phyloP scores from a whole-genome alignment of 2,888 invertebrate genomes.

The Griposia aprilina region DNA sequence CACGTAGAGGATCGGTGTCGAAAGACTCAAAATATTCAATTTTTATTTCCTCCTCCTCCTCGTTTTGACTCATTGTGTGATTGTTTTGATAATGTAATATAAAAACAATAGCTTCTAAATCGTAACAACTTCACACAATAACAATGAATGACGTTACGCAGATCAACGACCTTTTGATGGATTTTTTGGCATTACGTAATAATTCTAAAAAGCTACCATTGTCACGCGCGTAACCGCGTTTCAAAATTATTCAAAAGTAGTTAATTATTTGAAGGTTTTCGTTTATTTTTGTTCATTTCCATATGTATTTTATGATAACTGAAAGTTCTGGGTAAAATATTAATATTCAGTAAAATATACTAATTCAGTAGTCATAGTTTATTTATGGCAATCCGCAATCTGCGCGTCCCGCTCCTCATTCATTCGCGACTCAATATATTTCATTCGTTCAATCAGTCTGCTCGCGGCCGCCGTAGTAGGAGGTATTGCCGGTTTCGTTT shows the following conservation, averaged over 20 bases:
- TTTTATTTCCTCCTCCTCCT: slow-evolving; percentile 75
- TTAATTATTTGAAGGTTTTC: neutral
- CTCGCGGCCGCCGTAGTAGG: slow-evolving; percentile 78
- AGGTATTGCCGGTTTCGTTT: slow-evolving; percentile 78
- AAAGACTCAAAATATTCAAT: slow-evolving; percentile 74
- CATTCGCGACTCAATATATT: slow-evolving; percentile 68
- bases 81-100: slow-evolving; percentile 6
- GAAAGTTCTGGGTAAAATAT: neutral
- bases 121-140: slow-evolving; percentile 48
- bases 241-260: neutral
- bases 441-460: slow-evolving; percentile 85
- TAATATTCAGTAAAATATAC: slow-evolving; percentile 26
- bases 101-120: slow-evolving; percentile 1
- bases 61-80: slow-evolving; percentile 38
- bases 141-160: slow-evolving; percentile 45
- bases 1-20: slow-evolving; percentile 72
- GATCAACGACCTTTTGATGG: slow-evolving; percentile 53
- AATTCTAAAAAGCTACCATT: slow-evolving; percentile 39
- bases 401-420: slow-evolving; percentile 68
- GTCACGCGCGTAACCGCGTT: fast-evolving
- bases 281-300: neutral
- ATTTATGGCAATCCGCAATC: slow-evolving; percentile 56
- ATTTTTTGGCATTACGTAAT: slow-evolving; percentile 32
- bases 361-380: slow-evolving; percentile 32
- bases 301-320: neutral